phyloP scores from a whole-genome alignment of 2,888 invertebrate species.

The Halictus ligatus region DNA sequence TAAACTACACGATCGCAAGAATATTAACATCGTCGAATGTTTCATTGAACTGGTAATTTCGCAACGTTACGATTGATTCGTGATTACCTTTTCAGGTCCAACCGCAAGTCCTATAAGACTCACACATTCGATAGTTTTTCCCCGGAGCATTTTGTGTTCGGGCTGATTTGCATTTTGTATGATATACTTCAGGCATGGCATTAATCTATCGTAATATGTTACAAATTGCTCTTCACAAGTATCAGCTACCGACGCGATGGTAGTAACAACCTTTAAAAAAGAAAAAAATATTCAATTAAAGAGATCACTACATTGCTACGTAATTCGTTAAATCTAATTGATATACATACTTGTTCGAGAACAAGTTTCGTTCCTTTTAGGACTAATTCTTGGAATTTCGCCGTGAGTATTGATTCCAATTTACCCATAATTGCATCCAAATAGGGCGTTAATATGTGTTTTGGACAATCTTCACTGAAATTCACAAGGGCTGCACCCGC shows the following conservation, averaged over 20 bases:
- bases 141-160: slow-evolving; percentile 95
- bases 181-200: slow-evolving; percentile 98
- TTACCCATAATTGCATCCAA: slow-evolving; percentile 96
- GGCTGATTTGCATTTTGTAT: slow-evolving; percentile 96
- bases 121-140: slow-evolving; percentile 99
- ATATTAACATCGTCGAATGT: slow-evolving; percentile 5
- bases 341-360: slow-evolving; percentile 90
- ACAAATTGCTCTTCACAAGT: slow-evolving; percentile 98
- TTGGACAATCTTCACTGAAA: slow-evolving; percentile 99
- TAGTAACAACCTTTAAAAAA: slow-evolving; percentile 91
- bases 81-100: slow-evolving; percentile 88
- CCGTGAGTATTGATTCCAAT: slow-evolving; percentile 94
- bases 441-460: slow-evolving; percentile 95
- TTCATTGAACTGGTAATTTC: not conserved
- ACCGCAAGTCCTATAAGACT: slow-evolving; percentile 97
- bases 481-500: slow-evolving; percentile 98
- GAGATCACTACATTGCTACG: not conserved
- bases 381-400: slow-evolving; percentile 97
- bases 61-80: not conserved
- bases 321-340: slow-evolving; percentile 11
- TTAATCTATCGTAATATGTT: slow-evolving; percentile 95
- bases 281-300: slow-evolving; percentile 5
- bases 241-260: slow-evolving; percentile 99
- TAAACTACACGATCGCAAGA: slow-evolving; percentile 86
- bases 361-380: slow-evolving; percentile 98